These are phyloP conservation scores for Tanypteryx hageni DNA, from an alignment of 2,888 invertebrate species.

Conservation along the genomic window DNA sequence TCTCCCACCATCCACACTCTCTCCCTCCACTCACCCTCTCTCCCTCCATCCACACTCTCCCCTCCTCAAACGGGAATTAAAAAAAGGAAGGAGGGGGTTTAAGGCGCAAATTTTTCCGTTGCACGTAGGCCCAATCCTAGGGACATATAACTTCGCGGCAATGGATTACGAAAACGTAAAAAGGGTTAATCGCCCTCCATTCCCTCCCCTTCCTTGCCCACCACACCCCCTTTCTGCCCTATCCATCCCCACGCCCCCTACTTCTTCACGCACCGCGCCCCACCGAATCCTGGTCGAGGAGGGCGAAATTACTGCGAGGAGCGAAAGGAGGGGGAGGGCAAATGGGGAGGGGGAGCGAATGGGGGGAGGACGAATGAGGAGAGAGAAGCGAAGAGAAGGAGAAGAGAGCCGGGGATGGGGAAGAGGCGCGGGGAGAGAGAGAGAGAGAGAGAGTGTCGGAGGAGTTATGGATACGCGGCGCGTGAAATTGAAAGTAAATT, in stretches of 20 bases:
- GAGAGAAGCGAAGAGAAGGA: constrained; percentile 6
- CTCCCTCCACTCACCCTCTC: too few relatives aligned
- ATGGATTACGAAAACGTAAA: neutral
- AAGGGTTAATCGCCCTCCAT: neutral
- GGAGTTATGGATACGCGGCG: neutral
- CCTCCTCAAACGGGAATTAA: neutral
- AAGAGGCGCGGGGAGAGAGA: neutral
- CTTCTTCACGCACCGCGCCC: neutral
- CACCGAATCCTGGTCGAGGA: neutral
- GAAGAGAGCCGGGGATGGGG: too few relatives aligned
- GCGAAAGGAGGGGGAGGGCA: neutral
- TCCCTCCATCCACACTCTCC: too few relatives aligned
- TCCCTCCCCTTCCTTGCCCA: too few relatives aligned
- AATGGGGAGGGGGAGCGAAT: neutral
- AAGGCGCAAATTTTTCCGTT: neutral
- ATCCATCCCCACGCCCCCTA: too few relatives aligned
- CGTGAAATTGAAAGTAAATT: constrained; percentile 30
- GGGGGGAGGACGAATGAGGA: constrained; percentile 39
- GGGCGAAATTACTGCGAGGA: neutral
- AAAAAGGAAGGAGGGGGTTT: neutral
- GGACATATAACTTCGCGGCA: neutral
- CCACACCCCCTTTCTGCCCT: too few relatives aligned
- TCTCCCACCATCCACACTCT: too few relatives aligned
- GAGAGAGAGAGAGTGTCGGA: constrained; percentile 10
- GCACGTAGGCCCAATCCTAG: constrained; percentile 1